Evolutionary conservation across 2,888 invertebrate genomes (phyloP).

Genomic region (Drosophila hamatofila): DNA sequence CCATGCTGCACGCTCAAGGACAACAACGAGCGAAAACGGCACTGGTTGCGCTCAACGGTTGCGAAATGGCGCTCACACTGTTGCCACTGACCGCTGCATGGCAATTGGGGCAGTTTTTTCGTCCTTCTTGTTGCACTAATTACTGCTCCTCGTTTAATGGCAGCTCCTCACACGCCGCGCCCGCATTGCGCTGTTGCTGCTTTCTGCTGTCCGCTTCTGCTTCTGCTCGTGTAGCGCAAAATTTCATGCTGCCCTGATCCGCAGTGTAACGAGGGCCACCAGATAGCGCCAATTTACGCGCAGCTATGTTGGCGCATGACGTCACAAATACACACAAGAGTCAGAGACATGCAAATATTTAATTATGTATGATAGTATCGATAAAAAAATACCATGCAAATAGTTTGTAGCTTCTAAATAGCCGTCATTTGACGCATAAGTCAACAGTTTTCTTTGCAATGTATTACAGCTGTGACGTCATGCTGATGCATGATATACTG

Average conservation of each 20-base stretch:
- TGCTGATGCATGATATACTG: too few relatives aligned
- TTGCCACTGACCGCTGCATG: conserved; percentile 13
- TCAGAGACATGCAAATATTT: not conserved
- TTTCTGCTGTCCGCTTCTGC: not conserved
- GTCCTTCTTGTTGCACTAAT: conserved; percentile 14
- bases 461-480: not conserved
- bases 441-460: not conserved
- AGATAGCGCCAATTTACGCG: conserved; percentile 18
- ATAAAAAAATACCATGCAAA: not conserved
- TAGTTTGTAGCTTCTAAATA: too few relatives aligned
- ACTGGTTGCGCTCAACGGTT: conserved; percentile 38
- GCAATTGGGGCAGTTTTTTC: not conserved
- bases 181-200: conserved; percentile 24
- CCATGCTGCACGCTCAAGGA: conserved; percentile 21
- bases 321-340: conserved; percentile 10
- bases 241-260: conserved; percentile 40
- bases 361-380: not conserved
- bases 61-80: conserved; percentile 16
- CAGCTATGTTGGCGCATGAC: conserved; percentile 37
- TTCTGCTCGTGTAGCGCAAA: conserved; percentile 12
- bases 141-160: conserved; percentile 15
- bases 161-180: conserved; percentile 17
- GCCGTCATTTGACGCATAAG: too few relatives aligned
- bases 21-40: conserved; percentile 16
- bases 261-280: conserved; percentile 13